phyloP scores from a whole-genome alignment of 1,140 invertebrate genomes.

The Elysia chlorotica region DNA sequence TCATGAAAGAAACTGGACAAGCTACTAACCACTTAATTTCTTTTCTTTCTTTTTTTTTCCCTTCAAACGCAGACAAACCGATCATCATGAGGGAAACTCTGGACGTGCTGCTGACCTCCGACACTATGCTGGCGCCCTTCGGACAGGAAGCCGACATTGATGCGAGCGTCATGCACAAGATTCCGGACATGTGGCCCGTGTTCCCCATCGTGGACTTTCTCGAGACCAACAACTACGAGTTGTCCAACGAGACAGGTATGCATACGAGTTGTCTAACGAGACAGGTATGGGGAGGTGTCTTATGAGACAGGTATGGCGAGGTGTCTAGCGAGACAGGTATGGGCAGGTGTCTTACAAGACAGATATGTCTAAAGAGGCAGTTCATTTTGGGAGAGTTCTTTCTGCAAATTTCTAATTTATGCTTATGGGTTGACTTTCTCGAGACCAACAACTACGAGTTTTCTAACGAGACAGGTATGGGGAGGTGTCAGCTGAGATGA shows the following conservation, averaged over 20 bases:
- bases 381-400: too few species aligned
- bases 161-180: conserved; percentile 55
- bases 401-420: too few species aligned
- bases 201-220: conserved; percentile 72
- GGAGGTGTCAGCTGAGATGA: too few species aligned
- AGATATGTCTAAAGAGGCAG: too few species aligned
- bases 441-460: conserved; percentile 71
- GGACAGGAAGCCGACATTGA: conserved; percentile 58
- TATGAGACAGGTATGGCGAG: too few species aligned
- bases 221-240: conserved; percentile 70
- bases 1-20: conserved; percentile 70
- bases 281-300: conserved; percentile 73
- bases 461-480: too few species aligned
- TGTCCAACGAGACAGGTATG: too few species aligned
- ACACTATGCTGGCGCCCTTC: conserved; percentile 68
- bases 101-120: conserved; percentile 71
- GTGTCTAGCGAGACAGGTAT: too few species aligned
- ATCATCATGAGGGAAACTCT: conserved; percentile 71
- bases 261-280: too few species aligned
- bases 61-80: conserved; percentile 66
- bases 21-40: conserved; percentile 72
- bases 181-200: conserved; percentile 77
- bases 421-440: conserved; percentile 73
- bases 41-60: too few species aligned
- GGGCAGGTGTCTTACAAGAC: too few species aligned